Evolutionary conservation across 2,888 invertebrate species (phyloP).

Genomic region (Parochlus steinenii): DNA sequence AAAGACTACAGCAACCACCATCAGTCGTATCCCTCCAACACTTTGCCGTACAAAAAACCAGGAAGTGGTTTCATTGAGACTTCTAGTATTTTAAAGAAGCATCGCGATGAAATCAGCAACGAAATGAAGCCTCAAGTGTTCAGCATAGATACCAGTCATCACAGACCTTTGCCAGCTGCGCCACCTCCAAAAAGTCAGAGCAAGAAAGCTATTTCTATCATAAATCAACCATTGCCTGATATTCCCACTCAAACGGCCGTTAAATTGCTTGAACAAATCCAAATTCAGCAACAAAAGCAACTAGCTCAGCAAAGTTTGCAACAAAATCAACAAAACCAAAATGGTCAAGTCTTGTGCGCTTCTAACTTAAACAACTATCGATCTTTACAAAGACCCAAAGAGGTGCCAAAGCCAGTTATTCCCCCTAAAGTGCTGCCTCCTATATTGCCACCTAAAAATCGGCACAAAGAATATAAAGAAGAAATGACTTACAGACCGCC

Average conservation of each 20-base stretch:
- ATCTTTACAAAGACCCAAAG: constrained; percentile 36
- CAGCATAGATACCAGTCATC: constrained; percentile 21
- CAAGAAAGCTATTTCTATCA: constrained; percentile 24
- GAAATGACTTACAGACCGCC: constrained; percentile 2
- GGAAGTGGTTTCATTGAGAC: constrained; percentile 10
- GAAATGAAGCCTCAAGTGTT: constrained; percentile 27
- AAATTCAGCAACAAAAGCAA: constrained; percentile 29
- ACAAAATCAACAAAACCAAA: too few relatives aligned
- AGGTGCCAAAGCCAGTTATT: constrained; percentile 17
- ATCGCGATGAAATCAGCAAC: constrained; percentile 3
- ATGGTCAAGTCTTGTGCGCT: constrained; percentile 20
- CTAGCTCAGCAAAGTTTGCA: too few relatives aligned
- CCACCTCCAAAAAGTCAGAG: not conserved
- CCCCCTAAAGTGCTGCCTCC: constrained; percentile 20
- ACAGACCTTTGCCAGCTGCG: constrained; percentile 16
- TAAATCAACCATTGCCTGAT: constrained; percentile 31
- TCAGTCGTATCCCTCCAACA: constrained; percentile 6
- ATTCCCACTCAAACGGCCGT: constrained; percentile 22
- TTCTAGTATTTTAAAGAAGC: constrained; percentile 11
- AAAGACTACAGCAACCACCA: constrained; percentile 12
- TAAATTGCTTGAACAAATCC: constrained; percentile 18
- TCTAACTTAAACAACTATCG: constrained; percentile 38
- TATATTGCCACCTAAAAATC: constrained; percentile 29
- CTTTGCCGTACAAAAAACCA: constrained; percentile 13
- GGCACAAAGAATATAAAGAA: constrained; percentile 22